Evolutionary conservation across 37 sponge, comb jelly and placozoan species (phyloP).

Genomic region (Cliona cf. orientalis): DNA sequence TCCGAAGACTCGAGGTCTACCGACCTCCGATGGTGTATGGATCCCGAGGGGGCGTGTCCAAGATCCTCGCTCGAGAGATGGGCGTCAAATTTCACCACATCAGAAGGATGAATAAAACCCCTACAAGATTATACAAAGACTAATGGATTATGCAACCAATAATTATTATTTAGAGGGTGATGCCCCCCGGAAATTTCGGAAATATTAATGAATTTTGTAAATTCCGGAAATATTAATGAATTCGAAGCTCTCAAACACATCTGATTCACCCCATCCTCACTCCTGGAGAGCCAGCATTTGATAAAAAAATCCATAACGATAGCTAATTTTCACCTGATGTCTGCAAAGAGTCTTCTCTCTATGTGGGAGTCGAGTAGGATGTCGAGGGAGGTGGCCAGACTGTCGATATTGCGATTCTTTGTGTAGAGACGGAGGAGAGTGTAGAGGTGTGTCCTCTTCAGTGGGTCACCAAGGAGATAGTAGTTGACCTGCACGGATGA

Average conservation of each 20-base stretch:
- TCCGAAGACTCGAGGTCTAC: not conserved
- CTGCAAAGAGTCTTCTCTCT: constrained; percentile 63
- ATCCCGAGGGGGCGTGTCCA: not conserved
- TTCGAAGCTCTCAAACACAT: too few relatives aligned
- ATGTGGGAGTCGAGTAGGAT: constrained; percentile 64
- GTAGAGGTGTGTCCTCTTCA: constrained; percentile 64
- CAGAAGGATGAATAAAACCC: constrained; percentile 34
- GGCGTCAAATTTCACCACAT: constrained; percentile 54
- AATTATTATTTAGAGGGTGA: not conserved
- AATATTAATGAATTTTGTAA: too few relatives aligned
- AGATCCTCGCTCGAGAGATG: constrained; percentile 3
- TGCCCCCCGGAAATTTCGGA: too few relatives aligned
- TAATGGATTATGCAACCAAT: too few relatives aligned
- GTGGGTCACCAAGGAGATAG: constrained; percentile 60
- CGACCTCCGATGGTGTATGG: not conserved
- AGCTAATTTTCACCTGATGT: constrained; percentile 52
- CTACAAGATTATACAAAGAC: constrained; percentile 3
- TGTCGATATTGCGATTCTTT: constrained; percentile 57
- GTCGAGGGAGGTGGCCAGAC: constrained; percentile 53
- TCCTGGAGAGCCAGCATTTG: too few relatives aligned
- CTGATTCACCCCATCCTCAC: too few relatives aligned
- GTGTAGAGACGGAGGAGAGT: constrained; percentile 68
- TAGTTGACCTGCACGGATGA: constrained; percentile 82
- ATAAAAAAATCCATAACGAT: not conserved
- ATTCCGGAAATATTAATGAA: too few relatives aligned